Evolutionary conservation across 2,888 invertebrate species (phyloP).

Genomic region (Melipona beecheii): DNA sequence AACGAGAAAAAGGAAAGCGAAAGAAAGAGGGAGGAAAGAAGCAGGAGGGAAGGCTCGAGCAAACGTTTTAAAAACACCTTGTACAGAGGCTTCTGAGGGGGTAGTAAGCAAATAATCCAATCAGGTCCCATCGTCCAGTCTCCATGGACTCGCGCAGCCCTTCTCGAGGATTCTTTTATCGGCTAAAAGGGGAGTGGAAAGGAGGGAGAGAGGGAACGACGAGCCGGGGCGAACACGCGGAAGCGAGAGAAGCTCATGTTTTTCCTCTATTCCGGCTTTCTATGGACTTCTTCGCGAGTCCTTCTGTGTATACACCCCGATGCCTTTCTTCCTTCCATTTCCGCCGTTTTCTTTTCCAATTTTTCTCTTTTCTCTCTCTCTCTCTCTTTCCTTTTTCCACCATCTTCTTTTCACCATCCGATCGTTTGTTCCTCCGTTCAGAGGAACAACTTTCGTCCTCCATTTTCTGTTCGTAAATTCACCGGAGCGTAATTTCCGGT

Average conservation of each 20-base stretch:
- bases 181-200: conserved; percentile 13
- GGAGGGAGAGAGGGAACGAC: background rate
- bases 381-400: background rate
- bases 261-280: conserved; percentile 49
- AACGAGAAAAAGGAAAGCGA: background rate
- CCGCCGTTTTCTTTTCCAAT: conserved; percentile 33
- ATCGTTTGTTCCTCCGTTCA: conserved; percentile 15
- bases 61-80: conserved; percentile 50
- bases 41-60: conserved; percentile 9
- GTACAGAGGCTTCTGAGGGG: conserved; percentile 53
- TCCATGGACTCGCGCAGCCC: conserved; percentile 7
- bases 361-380: background rate
- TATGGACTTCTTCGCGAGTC: conserved; percentile 45
- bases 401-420: background rate
- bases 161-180: conserved; percentile 56
- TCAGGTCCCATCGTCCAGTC: conserved; percentile 63
- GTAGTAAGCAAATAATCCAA: conserved; percentile 78
- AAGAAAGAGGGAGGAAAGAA: background rate
- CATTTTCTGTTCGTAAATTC: conserved; percentile 35
- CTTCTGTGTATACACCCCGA: conserved; percentile 51
- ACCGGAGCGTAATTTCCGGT: conserved; percentile 60
- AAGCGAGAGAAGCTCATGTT: conserved; percentile 44
- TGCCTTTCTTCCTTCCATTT: conserved; percentile 54
- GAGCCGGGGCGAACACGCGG: conserved; percentile 15
- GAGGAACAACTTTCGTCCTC: conserved; percentile 17